Conservation (phyloP, 2,113 vertebrate species). For the Archocentrus centrarchus region DNA sequence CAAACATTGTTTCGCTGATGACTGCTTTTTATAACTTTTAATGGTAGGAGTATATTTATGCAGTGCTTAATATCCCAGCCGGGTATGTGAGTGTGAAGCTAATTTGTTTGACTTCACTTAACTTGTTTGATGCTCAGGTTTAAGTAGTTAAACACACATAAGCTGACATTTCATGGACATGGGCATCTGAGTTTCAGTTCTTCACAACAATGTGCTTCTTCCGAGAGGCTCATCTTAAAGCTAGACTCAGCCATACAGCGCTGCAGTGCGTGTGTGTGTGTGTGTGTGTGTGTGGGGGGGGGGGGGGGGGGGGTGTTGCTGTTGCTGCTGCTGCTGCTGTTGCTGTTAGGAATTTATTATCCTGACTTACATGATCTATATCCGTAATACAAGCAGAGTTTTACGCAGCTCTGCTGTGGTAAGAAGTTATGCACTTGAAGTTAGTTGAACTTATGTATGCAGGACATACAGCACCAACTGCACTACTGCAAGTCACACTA, state of each 20-base stretch:
- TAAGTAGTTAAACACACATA: neutral
- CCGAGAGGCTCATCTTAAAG: neutral
- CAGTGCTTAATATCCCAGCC: neutral
- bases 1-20: neutral
- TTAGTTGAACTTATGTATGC: neutral
- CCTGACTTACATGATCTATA: neutral
- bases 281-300: no score
- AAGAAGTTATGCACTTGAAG: neutral
- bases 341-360: no score
- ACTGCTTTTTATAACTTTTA: constrained; percentile 1
- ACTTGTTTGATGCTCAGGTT: neutral
- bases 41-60: neutral
- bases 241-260: neutral
- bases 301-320: no score
- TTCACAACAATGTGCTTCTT: neutral
- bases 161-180: neutral
- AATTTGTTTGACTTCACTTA: neutral
- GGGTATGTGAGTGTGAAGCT: neutral
- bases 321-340: no score
- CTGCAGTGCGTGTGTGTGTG: no score
- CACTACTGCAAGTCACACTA: neutral
- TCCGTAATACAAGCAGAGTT: neutral
- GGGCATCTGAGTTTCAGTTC: neutral
- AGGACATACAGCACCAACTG: neutral
- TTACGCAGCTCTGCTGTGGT: neutral